Base-by-base conservation (phyloP, 1,140 invertebrate species). In the Mizuhopecten yessoensis region DNA sequence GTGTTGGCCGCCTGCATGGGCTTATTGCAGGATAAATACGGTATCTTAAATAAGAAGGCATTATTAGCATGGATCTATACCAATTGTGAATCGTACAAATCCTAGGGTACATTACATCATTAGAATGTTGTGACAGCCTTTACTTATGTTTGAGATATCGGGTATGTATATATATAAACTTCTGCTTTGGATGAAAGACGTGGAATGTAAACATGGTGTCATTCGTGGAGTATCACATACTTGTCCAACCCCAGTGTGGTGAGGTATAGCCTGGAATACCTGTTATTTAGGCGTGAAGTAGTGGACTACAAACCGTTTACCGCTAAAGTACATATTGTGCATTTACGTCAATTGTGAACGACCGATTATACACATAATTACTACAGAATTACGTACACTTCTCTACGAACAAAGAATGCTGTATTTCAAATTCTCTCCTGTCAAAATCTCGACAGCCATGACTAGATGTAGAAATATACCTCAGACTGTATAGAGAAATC, bases 371-470 rank as follows among this genome's bases (percentile, higher is more conserved):
- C 57, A 75, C 57, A 75, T 17, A 29, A n/a, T n/a, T 13, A 45
- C 17, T 57, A 57, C 45, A 57, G 13, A 57, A 15, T 11, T 17
- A 20, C 20, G 45, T 57, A 57, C 7, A 57, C 57, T 29, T 75
- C 57, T 75, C 23, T 75, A 29, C n/a, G 29, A 20, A 57, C 13
- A 23, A 20, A 57, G 45, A 57, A 57, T 23, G 45, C 20, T 57
- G 45, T 57, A 57, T 57, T 57, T 57, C 45, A 57, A 57, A 57
- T 57, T 57, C 57, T 29, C 57, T 75, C 57, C 23, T 75, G 23
- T 29, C 0, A 17, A 7, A 7, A 39, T 39, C 36, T 39, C 36
- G 5, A 39, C 13, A 13, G 42, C 17, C 42, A 13, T 45, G 17
- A 13, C 42, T 10, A 45, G 17, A 45, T 45, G 42, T 45, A n/a